Evolutionary conservation across 2,113 vertebrate genomes (phyloP).

Genomic region (Promerops cafer): DNA sequence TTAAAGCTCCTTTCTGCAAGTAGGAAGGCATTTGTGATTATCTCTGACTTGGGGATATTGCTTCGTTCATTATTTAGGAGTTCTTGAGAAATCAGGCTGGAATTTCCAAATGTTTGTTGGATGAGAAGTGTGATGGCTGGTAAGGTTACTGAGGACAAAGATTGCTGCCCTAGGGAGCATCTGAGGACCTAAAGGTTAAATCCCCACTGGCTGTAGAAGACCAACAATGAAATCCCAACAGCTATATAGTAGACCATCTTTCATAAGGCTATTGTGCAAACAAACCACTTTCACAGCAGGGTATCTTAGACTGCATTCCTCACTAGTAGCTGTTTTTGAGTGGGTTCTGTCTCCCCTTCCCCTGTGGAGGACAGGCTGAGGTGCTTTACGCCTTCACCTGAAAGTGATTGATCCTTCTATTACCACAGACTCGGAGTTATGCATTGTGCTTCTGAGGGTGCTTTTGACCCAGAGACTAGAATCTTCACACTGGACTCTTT

Average conservation of each 20-base stretch:
- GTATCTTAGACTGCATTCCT: neutral
- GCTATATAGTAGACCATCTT: neutral
- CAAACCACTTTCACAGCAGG: neutral
- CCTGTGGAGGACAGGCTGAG: neutral
- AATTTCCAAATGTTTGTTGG: neutral
- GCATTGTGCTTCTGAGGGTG: neutral
- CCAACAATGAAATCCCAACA: neutral
- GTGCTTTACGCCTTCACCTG: neutral
- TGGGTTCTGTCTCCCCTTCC: neutral
- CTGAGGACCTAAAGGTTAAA: neutral
- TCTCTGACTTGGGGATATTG: neutral
- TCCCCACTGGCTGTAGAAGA: neutral
- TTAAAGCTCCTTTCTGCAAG: neutral
- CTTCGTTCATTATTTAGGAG: conserved; percentile 14
- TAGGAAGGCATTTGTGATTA: neutral
- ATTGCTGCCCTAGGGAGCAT: neutral
- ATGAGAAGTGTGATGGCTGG: neutral
- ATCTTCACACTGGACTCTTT: neutral
- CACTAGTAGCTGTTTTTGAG: neutral
- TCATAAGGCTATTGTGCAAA: conserved; percentile 28
- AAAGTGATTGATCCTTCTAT: neutral
- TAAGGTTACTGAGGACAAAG: neutral
- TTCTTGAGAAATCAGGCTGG: conserved; percentile 10
- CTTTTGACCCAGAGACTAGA: neutral
- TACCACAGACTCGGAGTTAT: neutral